phyloP scores from a whole-genome alignment of 2,888 invertebrate genomes.

The Limulus polyphemus region DNA sequence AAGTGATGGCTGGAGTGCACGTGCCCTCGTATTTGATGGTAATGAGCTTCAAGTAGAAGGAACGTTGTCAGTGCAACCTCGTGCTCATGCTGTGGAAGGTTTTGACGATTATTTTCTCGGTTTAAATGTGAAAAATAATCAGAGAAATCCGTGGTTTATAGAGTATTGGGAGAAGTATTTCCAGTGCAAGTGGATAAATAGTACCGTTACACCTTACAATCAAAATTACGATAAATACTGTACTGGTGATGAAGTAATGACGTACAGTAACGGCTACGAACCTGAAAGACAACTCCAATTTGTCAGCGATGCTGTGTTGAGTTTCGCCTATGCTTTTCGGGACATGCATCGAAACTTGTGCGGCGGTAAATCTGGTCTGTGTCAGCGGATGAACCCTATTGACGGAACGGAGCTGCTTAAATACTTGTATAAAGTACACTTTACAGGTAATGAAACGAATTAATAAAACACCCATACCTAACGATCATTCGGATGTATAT shows the following conservation, averaged over 20 bases:
- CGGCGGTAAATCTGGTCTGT: conserved; percentile 58
- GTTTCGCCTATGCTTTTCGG: conserved; percentile 67
- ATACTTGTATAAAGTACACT: conserved; percentile 70
- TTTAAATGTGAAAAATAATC: conserved; percentile 71
- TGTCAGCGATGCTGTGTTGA: conserved; percentile 89
- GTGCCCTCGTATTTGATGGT: conserved; percentile 64
- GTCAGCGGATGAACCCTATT: conserved; percentile 69
- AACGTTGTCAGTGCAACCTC: conserved; percentile 83
- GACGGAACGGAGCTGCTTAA: conserved; percentile 71
- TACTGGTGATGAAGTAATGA: conserved; percentile 50
- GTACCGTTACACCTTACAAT: conserved; percentile 56
- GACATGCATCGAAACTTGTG: conserved; percentile 78
- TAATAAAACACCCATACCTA: background rate
- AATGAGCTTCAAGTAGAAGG: conserved; percentile 82
- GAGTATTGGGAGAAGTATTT: conserved; percentile 94
- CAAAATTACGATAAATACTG: background rate
- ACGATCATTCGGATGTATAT: too few species aligned
- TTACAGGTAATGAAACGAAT: conserved; percentile 54
- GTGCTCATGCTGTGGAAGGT: conserved; percentile 73
- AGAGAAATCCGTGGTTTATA: conserved; percentile 88
- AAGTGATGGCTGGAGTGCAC: conserved; percentile 88
- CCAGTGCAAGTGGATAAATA: conserved; percentile 57
- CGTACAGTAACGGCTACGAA: conserved; percentile 55
- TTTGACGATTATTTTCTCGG: conserved; percentile 76
- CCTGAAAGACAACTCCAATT: conserved; percentile 90